Base-by-base conservation (phyloP, 1,140 invertebrate species). In the Drosophila sturtevanti region DNA sequence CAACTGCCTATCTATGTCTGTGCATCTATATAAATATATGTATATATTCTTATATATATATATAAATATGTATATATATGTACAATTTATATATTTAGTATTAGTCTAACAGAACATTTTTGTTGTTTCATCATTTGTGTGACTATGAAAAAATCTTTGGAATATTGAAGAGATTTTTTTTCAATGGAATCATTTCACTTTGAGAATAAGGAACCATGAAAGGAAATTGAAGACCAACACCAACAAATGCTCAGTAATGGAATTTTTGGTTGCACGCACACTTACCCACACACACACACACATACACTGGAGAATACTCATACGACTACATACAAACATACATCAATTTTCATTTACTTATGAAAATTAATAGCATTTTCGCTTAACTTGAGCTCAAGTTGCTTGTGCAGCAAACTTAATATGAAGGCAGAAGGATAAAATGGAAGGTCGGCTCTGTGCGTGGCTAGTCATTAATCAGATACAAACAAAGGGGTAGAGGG, bases 11-110 rank as follows among this genome's bases (percentile, higher is more conserved):
- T 67, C 68, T 58, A 56, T 58, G 58, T 68, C 14, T 65, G 81
- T 80, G 81, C 68, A 84, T 85, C 81, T 84, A 81, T 81, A 85
- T 85, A 71, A 85, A 85, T 73, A 68, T 34, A 58, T 35, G n/a
- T 79, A 58, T 71, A 27, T 21, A 55, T n/a, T n/a, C n/a, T n/a
- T n/a, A n/a, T n/a, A 37, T 21, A 52, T 56, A 63, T 55, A 44
- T 79, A 58, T 64, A 7, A 31, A 31, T 31, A 6, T 6, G 0
- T 31, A 31, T 24, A 24, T 0, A 24, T 24, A 24, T 24, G 4
- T 4, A 3, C 2, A 3, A 24, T 31, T 66, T 55, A 79, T 60
- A 38, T 27, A 63, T 72, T 64, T 21, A 69, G 70, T 51, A 68
- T 65, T 51, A 69, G 77, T 63, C 56, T 63, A 66, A 9, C 41